Conservation (phyloP, 2,113 vertebrate genomes). For the Melanocharis versteri region DNA sequence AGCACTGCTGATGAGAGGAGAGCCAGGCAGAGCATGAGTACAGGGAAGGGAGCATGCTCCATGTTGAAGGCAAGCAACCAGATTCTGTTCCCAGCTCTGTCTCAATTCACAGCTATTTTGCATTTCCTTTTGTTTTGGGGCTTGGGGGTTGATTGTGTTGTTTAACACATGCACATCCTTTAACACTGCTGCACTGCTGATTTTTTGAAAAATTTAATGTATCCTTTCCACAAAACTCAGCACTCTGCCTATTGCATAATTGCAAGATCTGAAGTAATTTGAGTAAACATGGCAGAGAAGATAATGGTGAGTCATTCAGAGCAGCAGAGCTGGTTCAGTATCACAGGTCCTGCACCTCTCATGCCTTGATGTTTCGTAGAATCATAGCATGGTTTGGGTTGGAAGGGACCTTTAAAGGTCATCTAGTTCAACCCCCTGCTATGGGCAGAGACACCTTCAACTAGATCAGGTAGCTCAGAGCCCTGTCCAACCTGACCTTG, state of each 20-base stretch:
- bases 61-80: background rate
- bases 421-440: background rate
- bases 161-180: background rate
- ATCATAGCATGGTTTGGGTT: background rate
- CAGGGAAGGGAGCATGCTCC: background rate
- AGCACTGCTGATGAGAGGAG: background rate
- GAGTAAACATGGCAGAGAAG: background rate
- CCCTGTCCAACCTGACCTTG: background rate
- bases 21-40: background rate
- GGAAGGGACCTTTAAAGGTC: background rate
- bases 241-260: background rate
- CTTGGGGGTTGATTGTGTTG: background rate
- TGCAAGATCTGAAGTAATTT: background rate
- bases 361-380: background rate
- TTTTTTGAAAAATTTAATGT: background rate
- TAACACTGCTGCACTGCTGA: background rate
- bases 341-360: background rate
- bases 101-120: background rate
- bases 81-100: background rate
- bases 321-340: background rate
- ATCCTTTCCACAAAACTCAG: background rate
- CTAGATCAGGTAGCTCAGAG: background rate
- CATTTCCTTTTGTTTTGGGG: background rate
- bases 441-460: background rate
- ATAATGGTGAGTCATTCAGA: background rate